phyloP scores from a whole-genome alignment of 1,140 invertebrate genomes.

The Drosophila oshimai region DNA sequence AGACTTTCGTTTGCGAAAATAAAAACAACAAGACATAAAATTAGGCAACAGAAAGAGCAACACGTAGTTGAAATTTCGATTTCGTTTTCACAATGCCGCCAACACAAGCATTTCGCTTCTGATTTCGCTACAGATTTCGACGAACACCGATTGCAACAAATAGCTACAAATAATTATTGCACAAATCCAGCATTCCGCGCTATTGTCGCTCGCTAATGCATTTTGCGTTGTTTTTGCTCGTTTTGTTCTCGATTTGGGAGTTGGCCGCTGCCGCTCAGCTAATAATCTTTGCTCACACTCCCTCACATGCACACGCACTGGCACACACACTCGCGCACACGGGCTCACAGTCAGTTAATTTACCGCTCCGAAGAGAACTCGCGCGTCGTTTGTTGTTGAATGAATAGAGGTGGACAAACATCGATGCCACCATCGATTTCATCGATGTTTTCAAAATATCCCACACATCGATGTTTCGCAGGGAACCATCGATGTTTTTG shows the following conservation, averaged over 20 bases:
- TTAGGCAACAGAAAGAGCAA: slow-evolving; percentile 47
- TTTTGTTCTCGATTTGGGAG: slow-evolving; percentile 72
- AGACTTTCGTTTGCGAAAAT: slow-evolving; percentile 70
- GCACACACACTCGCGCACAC: slow-evolving; percentile 17
- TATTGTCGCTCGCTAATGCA: slow-evolving; percentile 16
- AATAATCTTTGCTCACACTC: slow-evolving; percentile 56
- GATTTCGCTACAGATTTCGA: slow-evolving; percentile 11
- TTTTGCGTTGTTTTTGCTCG: slow-evolving; percentile 25
- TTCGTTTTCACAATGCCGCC: slow-evolving; percentile 40
- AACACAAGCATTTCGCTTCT: slow-evolving; percentile 33
- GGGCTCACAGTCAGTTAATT: slow-evolving; percentile 13
- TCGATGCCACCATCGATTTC: too few relatives aligned
- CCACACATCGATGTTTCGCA: too few relatives aligned
- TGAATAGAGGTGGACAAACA: too few relatives aligned
- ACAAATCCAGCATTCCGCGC: slow-evolving; percentile 25
- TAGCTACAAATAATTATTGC: slow-evolving; percentile 20
- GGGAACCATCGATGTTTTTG: too few relatives aligned
- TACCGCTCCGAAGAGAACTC: not conserved
- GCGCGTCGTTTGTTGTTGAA: slow-evolving; percentile 8
- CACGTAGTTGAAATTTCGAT: slow-evolving; percentile 64
- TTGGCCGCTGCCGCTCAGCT: slow-evolving; percentile 55
- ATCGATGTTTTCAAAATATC: too few relatives aligned
- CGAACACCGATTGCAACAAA: slow-evolving; percentile 17
- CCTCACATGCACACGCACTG: slow-evolving; percentile 28
- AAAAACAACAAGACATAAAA: slow-evolving; percentile 47